Conservation (phyloP, 2,888 invertebrate genomes). For the Gryllus longicercus region DNA sequence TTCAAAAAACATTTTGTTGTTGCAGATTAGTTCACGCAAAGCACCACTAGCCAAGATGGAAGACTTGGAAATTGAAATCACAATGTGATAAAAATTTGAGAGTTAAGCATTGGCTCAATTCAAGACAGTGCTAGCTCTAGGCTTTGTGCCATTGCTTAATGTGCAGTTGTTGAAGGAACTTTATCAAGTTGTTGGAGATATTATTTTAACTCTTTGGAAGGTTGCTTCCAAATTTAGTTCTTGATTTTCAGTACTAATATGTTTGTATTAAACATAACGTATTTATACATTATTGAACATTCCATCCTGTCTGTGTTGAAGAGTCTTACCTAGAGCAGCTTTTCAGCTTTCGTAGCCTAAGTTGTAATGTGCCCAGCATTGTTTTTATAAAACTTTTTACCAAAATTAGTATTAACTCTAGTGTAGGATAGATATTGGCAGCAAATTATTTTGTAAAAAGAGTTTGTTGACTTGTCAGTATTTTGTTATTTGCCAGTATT, state of each 20-base stretch:
- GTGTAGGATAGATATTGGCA: conserved; percentile 22
- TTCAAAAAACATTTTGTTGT: conserved; percentile 5
- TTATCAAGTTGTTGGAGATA: background rate
- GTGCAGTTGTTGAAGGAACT: background rate
- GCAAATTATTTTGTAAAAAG: conserved; percentile 29
- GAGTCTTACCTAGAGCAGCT: conserved; percentile 21
- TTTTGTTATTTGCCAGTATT: conserved; percentile 27
- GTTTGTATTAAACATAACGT: background rate
- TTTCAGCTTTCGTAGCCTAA: conserved; percentile 21
- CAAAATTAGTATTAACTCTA: background rate
- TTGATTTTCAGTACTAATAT: background rate
- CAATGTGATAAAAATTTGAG: conserved; percentile 19
- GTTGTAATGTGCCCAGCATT: conserved; percentile 3
- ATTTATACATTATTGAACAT: conserved; percentile 24
- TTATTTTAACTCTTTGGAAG: conserved; percentile 1
- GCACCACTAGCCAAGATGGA: conserved; percentile 36
- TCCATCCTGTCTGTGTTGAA: conserved; percentile 22
- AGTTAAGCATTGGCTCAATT: conserved; percentile 3
- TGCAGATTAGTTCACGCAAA: conserved; percentile 35
- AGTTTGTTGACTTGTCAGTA: conserved; percentile 24
- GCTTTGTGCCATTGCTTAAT: background rate
- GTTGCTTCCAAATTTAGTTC: background rate
- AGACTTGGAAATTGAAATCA: conserved; percentile 31
- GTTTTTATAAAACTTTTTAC: conserved; percentile 4
- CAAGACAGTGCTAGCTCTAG: background rate